These are phyloP conservation scores for Drosophila incognita DNA, from an alignment of 2,888 invertebrate genomes.

Conservation along the genomic window DNA sequence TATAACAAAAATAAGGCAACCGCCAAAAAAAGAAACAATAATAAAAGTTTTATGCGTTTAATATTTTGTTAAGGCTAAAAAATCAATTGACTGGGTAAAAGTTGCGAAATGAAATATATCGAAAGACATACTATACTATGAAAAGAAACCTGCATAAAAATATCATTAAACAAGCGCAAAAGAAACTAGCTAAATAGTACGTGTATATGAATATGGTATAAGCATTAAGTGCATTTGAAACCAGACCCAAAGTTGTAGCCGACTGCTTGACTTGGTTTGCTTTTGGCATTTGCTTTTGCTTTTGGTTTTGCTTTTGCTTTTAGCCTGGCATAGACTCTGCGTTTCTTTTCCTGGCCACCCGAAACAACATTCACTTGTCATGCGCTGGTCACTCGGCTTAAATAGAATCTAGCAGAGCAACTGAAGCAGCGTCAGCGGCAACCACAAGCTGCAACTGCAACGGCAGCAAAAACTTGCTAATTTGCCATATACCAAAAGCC, in stretches of 20 bases:
- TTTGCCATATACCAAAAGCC: slow-evolving; percentile 51
- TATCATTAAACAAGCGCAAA: slow-evolving; percentile 4
- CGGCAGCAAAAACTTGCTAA: slow-evolving; percentile 41
- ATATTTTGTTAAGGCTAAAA: slow-evolving; percentile 54
- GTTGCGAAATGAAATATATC: slow-evolving; percentile 41
- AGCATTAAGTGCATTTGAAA: slow-evolving; percentile 36
- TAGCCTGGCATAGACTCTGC: slow-evolving; percentile 20
- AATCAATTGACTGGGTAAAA: slow-evolving; percentile 65
- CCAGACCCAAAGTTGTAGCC: slow-evolving; percentile 22
- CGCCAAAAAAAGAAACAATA: slow-evolving; percentile 34
- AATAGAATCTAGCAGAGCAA: slow-evolving; percentile 61
- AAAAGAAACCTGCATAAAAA: slow-evolving; percentile 7
- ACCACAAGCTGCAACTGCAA: slow-evolving; percentile 2
- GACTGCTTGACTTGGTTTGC: slow-evolving; percentile 26
- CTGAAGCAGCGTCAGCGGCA: slow-evolving; percentile 10
- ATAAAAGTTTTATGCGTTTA: slow-evolving; percentile 40
- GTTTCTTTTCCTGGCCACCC: slow-evolving; percentile 64
- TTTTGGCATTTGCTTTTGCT: slow-evolving; percentile 12
- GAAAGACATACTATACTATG: slow-evolving; percentile 14
- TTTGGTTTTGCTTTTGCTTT: slow-evolving; percentile 6
- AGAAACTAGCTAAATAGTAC: slow-evolving; percentile 12
- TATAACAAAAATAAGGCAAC: slow-evolving; percentile 25
- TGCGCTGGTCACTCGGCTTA: slow-evolving; percentile 54
- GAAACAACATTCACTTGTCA: slow-evolving; percentile 76
- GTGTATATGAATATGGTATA: slow-evolving; percentile 23